Percentiles rank a stretch among this genome's conserved stretches.
Evolutionary conservation across 2,113 vertebrate species (phyloP).

Genomic region (Marcusenius ussheri): DNA sequence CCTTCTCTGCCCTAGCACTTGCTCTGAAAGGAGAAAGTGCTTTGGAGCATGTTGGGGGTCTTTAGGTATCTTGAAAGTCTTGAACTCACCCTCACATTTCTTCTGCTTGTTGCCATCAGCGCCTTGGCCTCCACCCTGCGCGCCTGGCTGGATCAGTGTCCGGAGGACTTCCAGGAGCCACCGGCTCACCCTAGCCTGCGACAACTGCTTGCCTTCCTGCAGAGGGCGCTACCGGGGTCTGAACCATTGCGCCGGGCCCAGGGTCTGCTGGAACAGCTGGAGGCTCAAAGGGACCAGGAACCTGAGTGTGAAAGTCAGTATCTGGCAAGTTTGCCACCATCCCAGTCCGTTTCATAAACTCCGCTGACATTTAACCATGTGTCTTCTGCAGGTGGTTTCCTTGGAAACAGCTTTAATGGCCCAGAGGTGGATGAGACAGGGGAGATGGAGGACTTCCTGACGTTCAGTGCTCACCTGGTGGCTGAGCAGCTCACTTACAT

Average conservation of each 20-base stretch:
- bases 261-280: conserved; percentile 78
- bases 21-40: background rate
- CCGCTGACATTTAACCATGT: background rate
- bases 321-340: background rate
- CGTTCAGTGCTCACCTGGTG: conserved; percentile 74
- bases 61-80: background rate
- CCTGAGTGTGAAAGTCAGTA: conserved; percentile 58
- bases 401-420: conserved; percentile 52
- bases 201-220: conserved; percentile 73
- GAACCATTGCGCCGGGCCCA: conserved; percentile 73
- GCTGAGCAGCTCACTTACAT: conserved; percentile 92
- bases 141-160: conserved; percentile 87
- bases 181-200: conserved; percentile 72
- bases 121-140: conserved; percentile 78
- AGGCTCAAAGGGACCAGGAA: conserved; percentile 60
- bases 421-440: conserved; percentile 68
- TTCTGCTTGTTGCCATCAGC: conserved; percentile 49
- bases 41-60: background rate
- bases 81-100: background rate
- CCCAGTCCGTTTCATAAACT: background rate
- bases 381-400: conserved; percentile 61
- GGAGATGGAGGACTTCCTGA: conserved; percentile 73
- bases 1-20: too few relatives aligned
- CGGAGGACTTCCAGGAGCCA: conserved; percentile 85
- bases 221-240: conserved; percentile 68